Percentiles rank a stretch among this genome's conserved stretches.
Conservation (phyloP, 2,113 vertebrate genomes). For the Halichoeres trimaculatus region DNA sequence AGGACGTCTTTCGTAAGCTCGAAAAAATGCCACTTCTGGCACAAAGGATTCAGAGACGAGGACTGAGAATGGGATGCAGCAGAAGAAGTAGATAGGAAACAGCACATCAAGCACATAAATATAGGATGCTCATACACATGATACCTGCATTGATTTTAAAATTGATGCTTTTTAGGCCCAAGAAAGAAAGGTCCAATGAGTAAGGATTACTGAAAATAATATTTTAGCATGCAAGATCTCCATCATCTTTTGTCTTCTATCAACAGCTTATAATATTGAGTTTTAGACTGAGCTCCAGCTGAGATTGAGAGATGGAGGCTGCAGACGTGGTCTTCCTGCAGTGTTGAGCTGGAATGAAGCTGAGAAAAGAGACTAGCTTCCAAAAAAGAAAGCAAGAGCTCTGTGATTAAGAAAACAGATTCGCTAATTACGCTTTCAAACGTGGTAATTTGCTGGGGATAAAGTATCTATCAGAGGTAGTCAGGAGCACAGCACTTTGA, state of each 20-base stretch:
- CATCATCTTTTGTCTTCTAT: conserved; percentile 75
- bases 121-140: conserved; percentile 56
- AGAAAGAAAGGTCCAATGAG: neutral
- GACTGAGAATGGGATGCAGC: conserved; percentile 43
- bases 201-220: conserved; percentile 53
- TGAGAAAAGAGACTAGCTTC: conserved; percentile 76
- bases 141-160: conserved; percentile 68
- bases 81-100: conserved; percentile 42
- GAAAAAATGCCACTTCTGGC: conserved; percentile 75
- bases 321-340: conserved; percentile 76
- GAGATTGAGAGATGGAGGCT: conserved; percentile 52
- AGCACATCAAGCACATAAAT: conserved; percentile 56
- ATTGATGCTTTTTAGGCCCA: conserved; percentile 49
- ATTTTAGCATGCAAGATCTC: conserved; percentile 64
- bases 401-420: conserved; percentile 95
- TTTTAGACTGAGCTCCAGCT: conserved; percentile 69
- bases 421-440: conserved; percentile 95
- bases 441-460: conserved; percentile 93
- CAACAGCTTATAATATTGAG: conserved; percentile 63
- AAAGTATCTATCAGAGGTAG: conserved; percentile 96
- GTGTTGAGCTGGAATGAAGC: conserved; percentile 62
- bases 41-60: conserved; percentile 59
- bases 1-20: conserved; percentile 77
- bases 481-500: conserved; percentile 87
- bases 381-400: conserved; percentile 84